Conservation (phyloP, 2,113 vertebrate species). For the Tiliqua scincoides region DNA sequence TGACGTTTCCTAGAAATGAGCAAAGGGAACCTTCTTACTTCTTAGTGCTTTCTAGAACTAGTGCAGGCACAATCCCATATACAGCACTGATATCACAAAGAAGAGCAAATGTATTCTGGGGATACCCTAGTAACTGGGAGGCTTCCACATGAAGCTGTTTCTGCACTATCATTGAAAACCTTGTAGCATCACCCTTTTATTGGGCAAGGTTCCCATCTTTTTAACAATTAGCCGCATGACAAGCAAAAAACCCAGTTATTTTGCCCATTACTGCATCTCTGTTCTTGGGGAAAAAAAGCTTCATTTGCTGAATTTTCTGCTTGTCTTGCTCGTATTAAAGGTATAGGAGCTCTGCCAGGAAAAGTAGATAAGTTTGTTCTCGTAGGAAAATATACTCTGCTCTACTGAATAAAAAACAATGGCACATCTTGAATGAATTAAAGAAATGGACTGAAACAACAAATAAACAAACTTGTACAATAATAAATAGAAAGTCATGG, state of each 20-base stretch:
- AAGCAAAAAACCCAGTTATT: not conserved
- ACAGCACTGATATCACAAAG: not conserved
- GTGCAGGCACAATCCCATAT: not conserved
- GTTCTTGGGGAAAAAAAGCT: not conserved
- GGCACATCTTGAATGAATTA: slow-evolving; percentile 41
- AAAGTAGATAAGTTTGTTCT: not conserved
- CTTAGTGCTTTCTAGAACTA: not conserved
- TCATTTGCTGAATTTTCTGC: not conserved
- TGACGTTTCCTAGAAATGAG: not conserved
- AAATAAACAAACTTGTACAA: slow-evolving; percentile 47
- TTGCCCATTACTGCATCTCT: not conserved
- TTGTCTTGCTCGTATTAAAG: not conserved
- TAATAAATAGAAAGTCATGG: slow-evolving; percentile 68
- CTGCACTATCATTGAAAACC: slow-evolving; percentile 12
- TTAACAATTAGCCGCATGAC: not conserved
- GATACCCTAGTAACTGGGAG: not conserved
- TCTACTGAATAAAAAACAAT: slow-evolving; percentile 45
- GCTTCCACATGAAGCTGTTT: slow-evolving; percentile 5
- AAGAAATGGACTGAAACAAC: slow-evolving; percentile 48
- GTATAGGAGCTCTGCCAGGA: not conserved
- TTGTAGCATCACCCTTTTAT: not conserved
- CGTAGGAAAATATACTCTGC: slow-evolving; percentile 6
- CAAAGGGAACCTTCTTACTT: not conserved
- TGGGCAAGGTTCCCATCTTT: no score
- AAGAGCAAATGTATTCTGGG: not conserved